phyloP scores from a whole-genome alignment of 2,113 vertebrate genomes.

The Chaetorhynchus papuensis region DNA sequence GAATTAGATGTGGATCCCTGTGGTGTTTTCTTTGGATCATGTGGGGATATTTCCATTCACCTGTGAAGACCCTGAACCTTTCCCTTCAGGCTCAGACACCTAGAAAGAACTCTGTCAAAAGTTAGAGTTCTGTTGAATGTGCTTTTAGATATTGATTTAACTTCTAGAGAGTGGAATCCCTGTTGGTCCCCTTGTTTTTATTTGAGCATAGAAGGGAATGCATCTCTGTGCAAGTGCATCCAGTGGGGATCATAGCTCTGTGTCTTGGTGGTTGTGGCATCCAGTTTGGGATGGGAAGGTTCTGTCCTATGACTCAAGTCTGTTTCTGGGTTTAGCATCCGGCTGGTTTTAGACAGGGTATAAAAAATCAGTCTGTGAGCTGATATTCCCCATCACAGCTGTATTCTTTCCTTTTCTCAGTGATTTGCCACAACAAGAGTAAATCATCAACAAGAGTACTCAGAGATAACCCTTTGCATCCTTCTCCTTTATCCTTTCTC shows the following conservation, averaged over 20 bases:
- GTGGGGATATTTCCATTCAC: fast-evolving
- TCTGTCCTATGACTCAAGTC: neutral
- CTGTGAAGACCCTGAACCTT: neutral
- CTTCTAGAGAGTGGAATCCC: neutral
- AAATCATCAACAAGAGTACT: neutral
- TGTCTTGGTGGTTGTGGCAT: neutral
- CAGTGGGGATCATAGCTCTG: neutral
- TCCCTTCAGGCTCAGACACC: neutral
- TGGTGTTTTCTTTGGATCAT: neutral
- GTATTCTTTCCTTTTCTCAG: neutral
- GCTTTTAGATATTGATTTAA: neutral
- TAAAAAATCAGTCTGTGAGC: neutral
- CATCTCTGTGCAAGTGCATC: neutral
- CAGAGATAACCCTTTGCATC: neutral
- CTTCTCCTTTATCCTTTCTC: neutral
- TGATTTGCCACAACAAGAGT: neutral
- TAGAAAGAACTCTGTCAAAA: neutral
- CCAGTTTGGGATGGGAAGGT: neutral
- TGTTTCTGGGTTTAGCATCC: neutral
- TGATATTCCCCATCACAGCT: neutral
- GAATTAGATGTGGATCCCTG: no score
- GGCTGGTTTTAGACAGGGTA: neutral
- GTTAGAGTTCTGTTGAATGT: neutral
- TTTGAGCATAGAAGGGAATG: neutral
- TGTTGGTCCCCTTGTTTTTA: neutral